Evolutionary conservation across 2,888 invertebrate species (phyloP), one percentile per base, ranked within the genome.

Genomic region (Athrips mouffetella): DNA sequence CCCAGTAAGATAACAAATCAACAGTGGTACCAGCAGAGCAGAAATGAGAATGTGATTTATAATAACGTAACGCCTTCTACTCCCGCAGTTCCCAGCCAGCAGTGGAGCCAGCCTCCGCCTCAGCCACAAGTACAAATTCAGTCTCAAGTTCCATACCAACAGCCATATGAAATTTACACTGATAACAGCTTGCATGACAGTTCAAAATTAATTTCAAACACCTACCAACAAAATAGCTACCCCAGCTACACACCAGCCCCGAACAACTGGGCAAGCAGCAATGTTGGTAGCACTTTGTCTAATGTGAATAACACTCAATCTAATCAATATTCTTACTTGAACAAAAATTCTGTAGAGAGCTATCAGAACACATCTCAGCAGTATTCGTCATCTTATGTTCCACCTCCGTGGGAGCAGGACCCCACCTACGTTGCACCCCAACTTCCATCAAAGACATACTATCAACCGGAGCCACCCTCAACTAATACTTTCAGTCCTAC

Each of bases 391-490:
- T 77, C 81, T 20, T 88, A 88, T 51, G 84, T 88, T 4, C 88
- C 88, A 48, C 88, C 88, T 30, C 88, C 88, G 8, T 88, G 88
- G 88, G 88, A 88, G 59, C 87, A 87, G 54, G 86, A 85, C 52
- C 63, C 77, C 11, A 70, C 65, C 35, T 87, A 85, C 50, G 71
- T 73, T 27, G 61, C 70, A 11, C 49, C 49, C n/a, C 73, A 76
- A 33, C 73, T 66, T 30, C 63, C 70, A 41, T 69, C 67, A 27
- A 76, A 79, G 53, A 76, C 67, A 45, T 79, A 70, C 52, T 82
- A 77, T 44, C 76, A 83, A 57, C 70, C 80, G 25, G 65, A 77
- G n/a, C 70, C 68, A 27, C 53, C 71, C 44, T 57, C 67, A 4
- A 4, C 49, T 13, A 65, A 57, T 39, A 62, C 73, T 30, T 75